phyloP scores from a whole-genome alignment of 2,888 invertebrate species.

The Dexiosoma caninum region DNA sequence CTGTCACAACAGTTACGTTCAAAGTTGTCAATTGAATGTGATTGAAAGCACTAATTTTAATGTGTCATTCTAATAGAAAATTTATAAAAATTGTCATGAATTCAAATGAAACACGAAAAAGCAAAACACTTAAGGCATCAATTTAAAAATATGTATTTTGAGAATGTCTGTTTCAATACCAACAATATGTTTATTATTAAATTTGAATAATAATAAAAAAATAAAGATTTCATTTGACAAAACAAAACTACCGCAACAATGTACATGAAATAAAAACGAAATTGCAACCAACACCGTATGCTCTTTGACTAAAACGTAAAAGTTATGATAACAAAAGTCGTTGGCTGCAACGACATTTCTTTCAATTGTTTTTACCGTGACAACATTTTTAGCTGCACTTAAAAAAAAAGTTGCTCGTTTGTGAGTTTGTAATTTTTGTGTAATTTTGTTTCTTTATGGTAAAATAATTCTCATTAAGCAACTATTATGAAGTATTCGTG shows the following conservation, averaged over 20 bases:
- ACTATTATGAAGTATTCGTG: background rate
- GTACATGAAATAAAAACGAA: no score
- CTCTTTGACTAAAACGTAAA: background rate
- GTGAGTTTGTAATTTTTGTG: no score
- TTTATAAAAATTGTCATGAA: background rate
- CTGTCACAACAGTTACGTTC: background rate
- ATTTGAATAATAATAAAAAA: no score
- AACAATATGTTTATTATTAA: no score
- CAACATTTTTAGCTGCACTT: background rate
- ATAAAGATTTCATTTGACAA: no score
- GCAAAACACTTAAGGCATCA: background rate
- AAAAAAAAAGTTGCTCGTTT: no score
- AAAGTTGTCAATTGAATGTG: slow-evolving; percentile 9
- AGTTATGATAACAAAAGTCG: background rate
- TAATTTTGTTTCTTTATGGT: no score
- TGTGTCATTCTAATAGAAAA: background rate
- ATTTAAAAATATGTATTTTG: no score
- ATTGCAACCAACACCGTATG: background rate
- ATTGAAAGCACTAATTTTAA: background rate
- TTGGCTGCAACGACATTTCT: background rate
- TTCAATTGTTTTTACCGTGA: background rate
- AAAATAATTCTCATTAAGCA: background rate
- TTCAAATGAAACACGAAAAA: background rate
- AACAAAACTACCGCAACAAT: no score
- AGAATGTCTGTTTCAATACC: no score